These are phyloP conservation scores for Sphinx pinastri DNA, from an alignment of 2,888 invertebrate species.

Conservation along the genomic window DNA sequence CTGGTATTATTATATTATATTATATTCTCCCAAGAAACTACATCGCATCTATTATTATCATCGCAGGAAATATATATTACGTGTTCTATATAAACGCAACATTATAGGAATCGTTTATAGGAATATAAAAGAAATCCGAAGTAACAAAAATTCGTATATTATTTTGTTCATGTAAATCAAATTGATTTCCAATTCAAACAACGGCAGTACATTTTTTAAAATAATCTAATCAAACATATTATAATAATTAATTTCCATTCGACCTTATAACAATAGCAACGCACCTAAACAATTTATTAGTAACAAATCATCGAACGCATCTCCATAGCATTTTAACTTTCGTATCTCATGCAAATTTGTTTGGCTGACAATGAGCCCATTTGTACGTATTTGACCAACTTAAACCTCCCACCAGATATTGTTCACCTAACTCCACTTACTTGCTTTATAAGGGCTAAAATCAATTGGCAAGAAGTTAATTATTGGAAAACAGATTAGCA, in stretches of 20 bases:
- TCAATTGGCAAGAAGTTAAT: conserved; percentile 25
- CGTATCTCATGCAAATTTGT: conserved; percentile 80
- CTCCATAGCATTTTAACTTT: conserved; percentile 71
- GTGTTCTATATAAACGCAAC: too few species aligned
- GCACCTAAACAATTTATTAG: conserved; percentile 25
- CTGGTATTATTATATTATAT: too few species aligned
- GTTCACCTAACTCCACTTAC: conserved; percentile 32
- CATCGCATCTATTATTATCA: too few species aligned
- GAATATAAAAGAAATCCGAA: too few species aligned
- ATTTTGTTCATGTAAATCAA: too few species aligned
- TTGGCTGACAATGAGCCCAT: conserved; percentile 78
- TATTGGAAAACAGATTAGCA: conserved; percentile 39
- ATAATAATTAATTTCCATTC: neutral
- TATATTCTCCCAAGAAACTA: too few species aligned
- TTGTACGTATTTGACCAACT: conserved; percentile 54
- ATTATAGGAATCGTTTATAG: too few species aligned
- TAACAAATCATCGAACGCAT: conserved; percentile 63
- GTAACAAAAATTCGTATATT: too few species aligned
- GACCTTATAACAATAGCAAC: neutral
- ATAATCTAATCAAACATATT: neutral
- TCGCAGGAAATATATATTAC: too few species aligned
- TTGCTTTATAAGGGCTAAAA: conserved; percentile 34
- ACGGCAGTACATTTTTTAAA: neutral
- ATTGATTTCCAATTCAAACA: too few species aligned
- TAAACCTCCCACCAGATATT: neutral